A percentile compares a stretch with the other conserved stretches of the same genome.
phyloP scores from a whole-genome alignment of 2,113 vertebrate species.

The Coturnix japonica region DNA sequence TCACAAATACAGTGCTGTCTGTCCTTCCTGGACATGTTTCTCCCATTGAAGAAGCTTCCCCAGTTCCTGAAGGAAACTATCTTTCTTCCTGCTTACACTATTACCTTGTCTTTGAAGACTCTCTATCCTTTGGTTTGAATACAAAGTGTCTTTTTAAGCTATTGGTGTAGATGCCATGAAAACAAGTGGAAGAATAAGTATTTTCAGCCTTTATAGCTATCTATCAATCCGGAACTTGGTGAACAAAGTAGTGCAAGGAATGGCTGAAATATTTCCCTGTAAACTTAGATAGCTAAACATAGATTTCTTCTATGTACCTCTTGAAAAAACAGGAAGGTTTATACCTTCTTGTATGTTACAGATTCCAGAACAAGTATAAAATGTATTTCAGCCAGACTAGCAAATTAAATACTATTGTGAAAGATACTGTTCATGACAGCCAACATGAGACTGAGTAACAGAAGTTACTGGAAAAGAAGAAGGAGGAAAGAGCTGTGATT shows the following conservation, averaged over 20 bases:
- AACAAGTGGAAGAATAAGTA: background rate
- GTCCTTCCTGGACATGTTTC: background rate
- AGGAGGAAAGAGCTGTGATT: background rate
- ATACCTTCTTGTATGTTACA: background rate
- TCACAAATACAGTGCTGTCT: background rate
- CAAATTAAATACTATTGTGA: background rate
- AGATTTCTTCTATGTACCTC: background rate
- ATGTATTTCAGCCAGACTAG: background rate
- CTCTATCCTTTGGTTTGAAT: background rate
- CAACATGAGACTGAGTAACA: background rate
- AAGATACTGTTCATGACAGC: background rate
- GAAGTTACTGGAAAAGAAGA: background rate
- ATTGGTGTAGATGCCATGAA: background rate
- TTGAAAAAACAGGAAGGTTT: background rate
- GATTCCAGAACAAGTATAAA: background rate
- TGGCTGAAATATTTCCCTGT: background rate
- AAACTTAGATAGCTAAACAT: background rate
- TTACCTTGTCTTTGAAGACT: background rate
- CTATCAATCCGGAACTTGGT: background rate
- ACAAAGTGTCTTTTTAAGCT: background rate
- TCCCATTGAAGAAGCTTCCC: background rate
- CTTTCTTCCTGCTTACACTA: background rate
- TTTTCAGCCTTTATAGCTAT: background rate
- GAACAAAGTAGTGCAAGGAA: accelerated
- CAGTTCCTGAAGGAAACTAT: background rate